phyloP scores from a whole-genome alignment of 2,113 vertebrate species.

The Empidonax traillii region DNA sequence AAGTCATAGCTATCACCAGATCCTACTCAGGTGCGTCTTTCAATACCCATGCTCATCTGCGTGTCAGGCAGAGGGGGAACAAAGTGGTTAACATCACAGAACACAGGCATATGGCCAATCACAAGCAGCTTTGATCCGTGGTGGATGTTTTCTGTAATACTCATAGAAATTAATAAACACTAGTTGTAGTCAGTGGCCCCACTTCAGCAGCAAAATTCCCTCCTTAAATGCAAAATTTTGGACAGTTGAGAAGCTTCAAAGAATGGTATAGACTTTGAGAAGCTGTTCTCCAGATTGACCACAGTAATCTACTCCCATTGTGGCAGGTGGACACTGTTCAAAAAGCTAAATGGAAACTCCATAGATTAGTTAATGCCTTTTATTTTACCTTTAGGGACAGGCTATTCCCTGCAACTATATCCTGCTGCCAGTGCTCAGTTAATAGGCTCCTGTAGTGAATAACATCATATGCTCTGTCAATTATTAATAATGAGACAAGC shows the following conservation, averaged over 20 bases:
- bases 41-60: not conserved
- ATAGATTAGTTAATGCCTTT: not conserved
- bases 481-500: constrained; percentile 56
- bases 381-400: not conserved
- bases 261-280: not conserved
- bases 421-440: not conserved
- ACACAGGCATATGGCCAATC: not conserved
- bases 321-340: not conserved
- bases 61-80: not conserved
- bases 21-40: not conserved
- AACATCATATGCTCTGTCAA: constrained; percentile 46
- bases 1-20: not conserved
- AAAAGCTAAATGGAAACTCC: not conserved
- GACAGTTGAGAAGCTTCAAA: not conserved
- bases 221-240: not conserved
- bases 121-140: not conserved
- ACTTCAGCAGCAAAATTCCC: not conserved
- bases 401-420: not conserved
- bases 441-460: constrained; percentile 20
- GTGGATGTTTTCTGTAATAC: not conserved
- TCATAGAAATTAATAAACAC: not conserved
- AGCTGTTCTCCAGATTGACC: not conserved
- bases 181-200: not conserved
- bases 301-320: not conserved
- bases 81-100: not conserved